phyloP scores from a whole-genome alignment of 2,888 invertebrate species.

The Cheilosia grossa region DNA sequence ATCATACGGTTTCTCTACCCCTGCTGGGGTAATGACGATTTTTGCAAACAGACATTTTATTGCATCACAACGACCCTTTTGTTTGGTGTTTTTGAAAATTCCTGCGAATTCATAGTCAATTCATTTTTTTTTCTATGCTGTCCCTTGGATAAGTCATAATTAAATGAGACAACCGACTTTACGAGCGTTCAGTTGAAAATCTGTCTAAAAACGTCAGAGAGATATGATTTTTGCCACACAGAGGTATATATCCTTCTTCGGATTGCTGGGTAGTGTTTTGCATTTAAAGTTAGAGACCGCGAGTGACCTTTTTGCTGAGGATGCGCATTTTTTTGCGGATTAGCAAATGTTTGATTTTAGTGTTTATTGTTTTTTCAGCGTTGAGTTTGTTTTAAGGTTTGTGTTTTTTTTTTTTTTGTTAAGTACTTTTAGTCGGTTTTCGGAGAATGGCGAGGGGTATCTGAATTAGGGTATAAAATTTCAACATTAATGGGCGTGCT shows the following conservation, averaged over 20 bases:
- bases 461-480: too few species aligned
- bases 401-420: constrained; percentile 16
- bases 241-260: too few species aligned
- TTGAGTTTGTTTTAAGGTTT: constrained; percentile 45
- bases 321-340: constrained; percentile 21
- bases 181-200: constrained; percentile 4
- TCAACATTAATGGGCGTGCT: too few species aligned
- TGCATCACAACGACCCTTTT: constrained; percentile 60
- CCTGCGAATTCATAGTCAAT: neutral
- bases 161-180: constrained; percentile 42
- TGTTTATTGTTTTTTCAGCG: constrained; percentile 42
- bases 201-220: too few species aligned
- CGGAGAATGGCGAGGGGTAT: too few species aligned
- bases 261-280: too few species aligned
- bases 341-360: constrained; percentile 61
- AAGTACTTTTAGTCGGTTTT: constrained; percentile 6
- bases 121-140: constrained; percentile 10
- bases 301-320: constrained; percentile 19
- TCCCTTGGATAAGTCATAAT: constrained; percentile 29
- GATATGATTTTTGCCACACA: too few species aligned
- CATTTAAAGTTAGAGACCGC: too few species aligned
- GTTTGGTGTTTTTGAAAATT: constrained; percentile 29
- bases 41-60: constrained; percentile 67
- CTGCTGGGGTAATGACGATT: constrained; percentile 43
- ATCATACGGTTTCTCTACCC: constrained; percentile 22